Base-by-base conservation (phyloP, 2,888 invertebrate species). In the Erebia palarica region DNA sequence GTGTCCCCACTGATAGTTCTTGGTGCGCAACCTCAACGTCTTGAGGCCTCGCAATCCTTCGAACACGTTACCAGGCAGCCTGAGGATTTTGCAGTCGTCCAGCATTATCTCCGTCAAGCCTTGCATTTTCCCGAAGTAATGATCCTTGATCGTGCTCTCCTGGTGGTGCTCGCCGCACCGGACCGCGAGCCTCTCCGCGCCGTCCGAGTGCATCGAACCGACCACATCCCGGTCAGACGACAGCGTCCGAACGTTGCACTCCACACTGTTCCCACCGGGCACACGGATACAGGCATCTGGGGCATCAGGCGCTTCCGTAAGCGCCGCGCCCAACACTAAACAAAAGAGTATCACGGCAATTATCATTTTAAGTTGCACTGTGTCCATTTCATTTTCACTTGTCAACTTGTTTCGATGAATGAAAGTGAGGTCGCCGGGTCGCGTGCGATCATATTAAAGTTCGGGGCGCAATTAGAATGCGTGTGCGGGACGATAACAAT, bases 11-110 rank as follows among this genome's bases (percentile, higher is more conserved):
- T 96, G 95, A 69, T 95, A 94, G 87, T 98, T 98, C 88, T 95
- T 95, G 60, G 97, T 96, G 82, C 96, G 96, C 75, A 98, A 94
- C 69, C 95, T 94, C 68, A 98, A 94, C 74, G 95, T 95, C 86
- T 97, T 96, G 72, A 98, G 94, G 75, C 97, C 96, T 78, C 95
- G 94, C 21, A 98, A 90, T 0, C 97, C 97, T 77, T 96, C 96
- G 86, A 98, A 97, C 49, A 96, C 95, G 79, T 96, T 96, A 36
- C 95, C 94, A 13, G 97, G 96, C 75, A 98, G 93, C 64, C 96
- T 95, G 71, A 97, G 94, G 76, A 98, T 91, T 88, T 97, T 97
- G 92, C 97, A 98, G 81, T 96, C 95, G 79, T 95, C 95, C 78
- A 98, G 93, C 77, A 95, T 94, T 78, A 98, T 94, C 82, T 97